Conservation (phyloP, 2,888 invertebrate genomes). For the Erebia epiphron region DNA sequence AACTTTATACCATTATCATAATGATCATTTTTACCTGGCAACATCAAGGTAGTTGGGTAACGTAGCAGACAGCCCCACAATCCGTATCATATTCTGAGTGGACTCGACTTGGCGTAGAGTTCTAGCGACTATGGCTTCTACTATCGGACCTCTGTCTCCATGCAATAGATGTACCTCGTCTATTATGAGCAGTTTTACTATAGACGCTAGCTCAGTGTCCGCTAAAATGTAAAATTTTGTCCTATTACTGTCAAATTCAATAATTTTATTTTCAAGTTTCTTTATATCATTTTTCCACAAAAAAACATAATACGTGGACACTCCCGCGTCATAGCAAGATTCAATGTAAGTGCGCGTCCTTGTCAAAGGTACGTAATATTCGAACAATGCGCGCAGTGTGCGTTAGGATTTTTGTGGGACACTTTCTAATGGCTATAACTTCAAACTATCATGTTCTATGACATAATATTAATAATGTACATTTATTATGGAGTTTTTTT, state of each 20-base stretch:
- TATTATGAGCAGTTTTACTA: conserved; percentile 96
- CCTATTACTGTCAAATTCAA: not conserved
- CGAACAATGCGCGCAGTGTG: no score
- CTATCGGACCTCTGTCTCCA: conserved; percentile 98
- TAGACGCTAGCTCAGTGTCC: conserved; percentile 93
- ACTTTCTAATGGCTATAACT: no score
- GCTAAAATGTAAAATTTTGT: conserved; percentile 70
- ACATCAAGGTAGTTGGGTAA: conserved; percentile 99
- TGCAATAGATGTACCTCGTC: conserved; percentile 99
- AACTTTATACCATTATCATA: not conserved
- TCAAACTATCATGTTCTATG: no score
- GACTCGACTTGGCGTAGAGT: conserved; percentile 96
- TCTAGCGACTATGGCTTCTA: conserved; percentile 97
- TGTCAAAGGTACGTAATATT: no score
- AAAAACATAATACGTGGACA: no score
- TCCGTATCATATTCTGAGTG: conserved; percentile 96
- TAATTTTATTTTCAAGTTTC: no score
- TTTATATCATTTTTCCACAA: no score
- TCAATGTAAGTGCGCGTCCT: no score
- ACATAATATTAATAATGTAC: no score
- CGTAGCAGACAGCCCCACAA: conserved; percentile 98
- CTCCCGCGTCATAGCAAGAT: no score
- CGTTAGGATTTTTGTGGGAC: no score
- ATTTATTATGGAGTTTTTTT: no score
- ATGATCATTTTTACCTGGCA: conserved; percentile 80